These are phyloP conservation scores for Phyllotis vaccarum DNA, from an alignment of 2,797 vertebrate genomes.

Conservation along the genomic window DNA sequence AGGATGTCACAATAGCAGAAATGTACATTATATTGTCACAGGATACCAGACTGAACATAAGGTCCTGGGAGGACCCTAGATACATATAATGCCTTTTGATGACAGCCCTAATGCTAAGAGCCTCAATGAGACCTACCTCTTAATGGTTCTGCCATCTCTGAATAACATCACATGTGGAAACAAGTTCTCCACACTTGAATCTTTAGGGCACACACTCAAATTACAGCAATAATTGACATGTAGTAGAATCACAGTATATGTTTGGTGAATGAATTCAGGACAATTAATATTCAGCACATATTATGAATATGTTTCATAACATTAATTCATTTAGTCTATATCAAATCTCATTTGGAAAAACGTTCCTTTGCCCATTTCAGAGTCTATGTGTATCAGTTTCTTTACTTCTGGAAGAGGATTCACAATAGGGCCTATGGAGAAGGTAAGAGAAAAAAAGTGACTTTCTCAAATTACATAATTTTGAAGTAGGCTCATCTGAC, in stretches of 20 bases:
- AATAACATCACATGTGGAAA: background rate
- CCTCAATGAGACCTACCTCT: background rate
- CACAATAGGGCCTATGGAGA: background rate
- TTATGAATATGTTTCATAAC: background rate
- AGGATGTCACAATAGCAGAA: background rate
- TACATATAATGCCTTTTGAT: too few species aligned
- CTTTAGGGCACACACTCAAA: background rate
- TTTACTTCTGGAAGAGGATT: background rate
- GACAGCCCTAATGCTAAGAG: background rate
- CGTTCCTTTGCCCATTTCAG: background rate
- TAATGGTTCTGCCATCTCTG: background rate
- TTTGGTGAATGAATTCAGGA: background rate
- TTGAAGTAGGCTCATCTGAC: background rate
- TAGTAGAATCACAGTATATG: background rate
- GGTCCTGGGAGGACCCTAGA: too few species aligned
- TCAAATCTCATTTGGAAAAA: background rate
- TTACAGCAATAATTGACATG: background rate
- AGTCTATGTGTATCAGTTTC: background rate
- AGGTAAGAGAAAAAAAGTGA: background rate
- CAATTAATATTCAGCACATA: background rate
- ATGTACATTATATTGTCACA: background rate
- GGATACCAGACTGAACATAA: background rate
- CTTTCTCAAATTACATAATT: background rate
- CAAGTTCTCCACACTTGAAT: background rate
- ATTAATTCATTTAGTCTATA: slow-evolving; percentile 8